Evolutionary conservation across 2,888 invertebrate species (phyloP).

Genomic region (Pristionchus maxplancki): DNA sequence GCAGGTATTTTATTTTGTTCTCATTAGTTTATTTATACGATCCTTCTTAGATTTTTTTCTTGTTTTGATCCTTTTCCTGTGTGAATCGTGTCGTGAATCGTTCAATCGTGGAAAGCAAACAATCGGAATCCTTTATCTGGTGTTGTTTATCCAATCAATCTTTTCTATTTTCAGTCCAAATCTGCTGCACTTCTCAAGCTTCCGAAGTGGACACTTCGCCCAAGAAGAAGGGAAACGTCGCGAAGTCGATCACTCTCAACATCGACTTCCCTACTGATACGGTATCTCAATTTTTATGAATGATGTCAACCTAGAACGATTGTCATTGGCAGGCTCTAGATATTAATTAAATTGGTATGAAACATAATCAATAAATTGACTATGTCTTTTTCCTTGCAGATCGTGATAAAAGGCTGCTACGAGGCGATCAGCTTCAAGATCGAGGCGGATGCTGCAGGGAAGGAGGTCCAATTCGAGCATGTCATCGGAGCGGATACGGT

Average conservation of each 20-base stretch:
- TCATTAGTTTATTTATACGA: neutral
- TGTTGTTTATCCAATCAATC: too few relatives aligned
- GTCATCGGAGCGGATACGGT: constrained; percentile 27
- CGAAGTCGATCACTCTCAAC: neutral
- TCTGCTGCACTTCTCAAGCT: neutral
- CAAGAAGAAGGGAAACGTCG: neutral
- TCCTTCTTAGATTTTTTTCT: neutral
- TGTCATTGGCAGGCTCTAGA: too few relatives aligned
- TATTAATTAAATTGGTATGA: neutral
- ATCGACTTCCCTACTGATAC: constrained; percentile 44
- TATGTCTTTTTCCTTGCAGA: constrained; percentile 16
- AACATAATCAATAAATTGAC: too few relatives aligned
- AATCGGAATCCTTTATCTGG: neutral
- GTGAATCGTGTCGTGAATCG: too few relatives aligned
- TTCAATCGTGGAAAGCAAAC: neutral
- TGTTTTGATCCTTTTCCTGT: neutral
- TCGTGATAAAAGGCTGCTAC: constrained; percentile 33
- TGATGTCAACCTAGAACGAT: neutral
- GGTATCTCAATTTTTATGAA: neutral
- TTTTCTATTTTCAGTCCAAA: constrained; percentile 39
- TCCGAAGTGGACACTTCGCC: neutral
- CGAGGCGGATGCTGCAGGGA: constrained; percentile 29
- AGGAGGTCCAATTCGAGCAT: constrained; percentile 50
- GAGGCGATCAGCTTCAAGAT: constrained; percentile 35
- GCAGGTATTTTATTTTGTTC: neutral